Conservation (phyloP, 2,113 vertebrate genomes). For the Phocoena phocoena region DNA sequence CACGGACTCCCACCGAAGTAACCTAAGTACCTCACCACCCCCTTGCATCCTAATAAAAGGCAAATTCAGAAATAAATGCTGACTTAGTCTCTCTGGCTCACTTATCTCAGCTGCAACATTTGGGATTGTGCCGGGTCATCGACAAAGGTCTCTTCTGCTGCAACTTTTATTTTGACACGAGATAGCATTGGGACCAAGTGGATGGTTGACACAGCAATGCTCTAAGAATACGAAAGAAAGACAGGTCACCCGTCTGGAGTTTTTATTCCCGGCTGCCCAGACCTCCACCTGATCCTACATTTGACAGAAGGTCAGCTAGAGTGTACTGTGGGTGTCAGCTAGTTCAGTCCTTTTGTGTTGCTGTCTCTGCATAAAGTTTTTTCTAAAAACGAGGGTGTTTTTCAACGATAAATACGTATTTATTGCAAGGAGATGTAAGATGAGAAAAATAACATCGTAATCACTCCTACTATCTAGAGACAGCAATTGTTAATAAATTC, state of each 20-base stretch:
- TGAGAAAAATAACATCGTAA: not conserved
- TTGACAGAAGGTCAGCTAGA: not conserved
- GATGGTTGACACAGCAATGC: not conserved
- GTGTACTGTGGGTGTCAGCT: not conserved
- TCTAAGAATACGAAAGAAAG: not conserved
- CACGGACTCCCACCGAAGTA: not conserved
- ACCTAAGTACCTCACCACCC: not conserved
- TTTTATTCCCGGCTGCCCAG: not conserved
- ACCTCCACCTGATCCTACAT: not conserved
- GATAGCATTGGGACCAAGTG: not conserved
- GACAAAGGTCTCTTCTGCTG: not conserved
- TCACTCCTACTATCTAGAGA: not conserved
- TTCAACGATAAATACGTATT: not conserved
- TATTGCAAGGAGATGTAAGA: not conserved
- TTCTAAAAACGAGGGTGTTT: not conserved
- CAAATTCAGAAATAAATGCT: not conserved
- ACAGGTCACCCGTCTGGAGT: not conserved
- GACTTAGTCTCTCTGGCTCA: not conserved
- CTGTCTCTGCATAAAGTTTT: not conserved
- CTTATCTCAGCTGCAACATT: no score
- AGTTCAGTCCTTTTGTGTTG: not conserved
- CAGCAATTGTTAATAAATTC: not conserved
- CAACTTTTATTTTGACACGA: not conserved
- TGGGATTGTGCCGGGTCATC: not conserved
- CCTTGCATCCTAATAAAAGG: not conserved